Base-by-base conservation (phyloP, 2,797 vertebrate genomes). In the Microctenopoma lineatum region DNA sequence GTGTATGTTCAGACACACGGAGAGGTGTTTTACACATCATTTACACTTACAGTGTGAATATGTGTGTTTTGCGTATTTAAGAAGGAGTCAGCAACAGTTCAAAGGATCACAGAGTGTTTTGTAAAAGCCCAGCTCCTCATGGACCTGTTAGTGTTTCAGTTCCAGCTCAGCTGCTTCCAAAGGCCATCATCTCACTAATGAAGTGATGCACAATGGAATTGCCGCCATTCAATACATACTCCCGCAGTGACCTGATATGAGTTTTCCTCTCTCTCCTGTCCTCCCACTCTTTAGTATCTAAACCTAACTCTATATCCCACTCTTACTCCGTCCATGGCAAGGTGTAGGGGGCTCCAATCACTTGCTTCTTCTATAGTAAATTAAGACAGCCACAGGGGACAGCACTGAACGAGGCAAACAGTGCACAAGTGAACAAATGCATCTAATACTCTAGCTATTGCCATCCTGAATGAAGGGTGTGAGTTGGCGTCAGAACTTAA, bases 321-420 rank as follows among this genome's bases (percentile, higher is more conserved):
- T 74, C 45, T 51, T 57, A 44, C 62, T 50, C 56, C 25, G 6
- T 70, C 75, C 70, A 12, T 41, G 58, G 66, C 6, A 66, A 75
- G 69, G 74, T 70, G 64, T 66, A 29, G 13, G 45, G 26, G 66
- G 48, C 75, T 65, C 74, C 53, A 62, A 68, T 78, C 34, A 21
- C 56, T 64, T 47, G 36, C 66, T 25, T 70, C 83, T 66, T 73
- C 65, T 69, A 69, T 41, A 29, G 56, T 70, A 88, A 75, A 92
- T 90, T 89, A 89, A 60, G 70, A 67, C 25, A 73, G 68, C 86
- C 83, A 51, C 76, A 25, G 83, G 84, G 77, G 88, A 86, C 21
- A 16, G 59, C 25, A 21, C 16, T 26, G 29, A 84, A 75, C 58
- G 32, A 66, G 54, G 53, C n/a, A 59, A 57, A 46, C 73, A 51